Evolutionary conservation across 2,113 vertebrate species (phyloP).

Genomic region (Sprattus sprattus): DNA sequence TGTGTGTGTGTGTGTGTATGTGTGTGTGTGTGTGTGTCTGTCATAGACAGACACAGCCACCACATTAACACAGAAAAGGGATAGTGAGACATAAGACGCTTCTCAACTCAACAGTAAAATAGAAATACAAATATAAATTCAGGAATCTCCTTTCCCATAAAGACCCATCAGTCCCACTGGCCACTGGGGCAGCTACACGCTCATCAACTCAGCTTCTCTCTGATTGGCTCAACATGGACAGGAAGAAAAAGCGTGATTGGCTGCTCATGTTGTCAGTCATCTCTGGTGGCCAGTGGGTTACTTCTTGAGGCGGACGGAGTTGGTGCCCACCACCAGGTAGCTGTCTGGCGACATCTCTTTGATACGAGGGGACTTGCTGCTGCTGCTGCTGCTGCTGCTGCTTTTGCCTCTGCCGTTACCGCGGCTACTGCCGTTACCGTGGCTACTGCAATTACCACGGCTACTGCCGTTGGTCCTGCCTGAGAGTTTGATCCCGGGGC

Average conservation of each 20-base stretch:
- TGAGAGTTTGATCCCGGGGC: conserved; percentile 81
- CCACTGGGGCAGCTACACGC: too few relatives aligned
- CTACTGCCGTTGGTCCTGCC: conserved; percentile 72
- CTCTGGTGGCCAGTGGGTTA: conserved; percentile 53
- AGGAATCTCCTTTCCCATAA: not conserved
- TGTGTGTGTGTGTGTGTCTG: conserved; percentile 4
- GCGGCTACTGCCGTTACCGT: not conserved
- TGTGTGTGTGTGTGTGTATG: not conserved
- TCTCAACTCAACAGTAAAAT: not conserved
- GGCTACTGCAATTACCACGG: not conserved
- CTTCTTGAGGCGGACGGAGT: conserved; percentile 83
- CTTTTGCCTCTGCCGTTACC: not conserved
- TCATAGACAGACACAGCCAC: not conserved
- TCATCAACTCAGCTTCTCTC: not conserved
- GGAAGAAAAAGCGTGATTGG: conserved; percentile 18
- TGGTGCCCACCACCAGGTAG: conserved; percentile 92
- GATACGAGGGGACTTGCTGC: conserved; percentile 68
- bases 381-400: not conserved
- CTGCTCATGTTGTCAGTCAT: not conserved
- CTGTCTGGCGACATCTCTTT: conserved; percentile 87
- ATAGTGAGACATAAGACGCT: too few relatives aligned
- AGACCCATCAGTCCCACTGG: not conserved
- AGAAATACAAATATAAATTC: not conserved
- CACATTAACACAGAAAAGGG: not conserved
- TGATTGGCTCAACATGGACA: conserved; percentile 6